Conservation (phyloP, 35 echinoderm and acorn worm genomes). For the Ophioderma brevispina region DNA sequence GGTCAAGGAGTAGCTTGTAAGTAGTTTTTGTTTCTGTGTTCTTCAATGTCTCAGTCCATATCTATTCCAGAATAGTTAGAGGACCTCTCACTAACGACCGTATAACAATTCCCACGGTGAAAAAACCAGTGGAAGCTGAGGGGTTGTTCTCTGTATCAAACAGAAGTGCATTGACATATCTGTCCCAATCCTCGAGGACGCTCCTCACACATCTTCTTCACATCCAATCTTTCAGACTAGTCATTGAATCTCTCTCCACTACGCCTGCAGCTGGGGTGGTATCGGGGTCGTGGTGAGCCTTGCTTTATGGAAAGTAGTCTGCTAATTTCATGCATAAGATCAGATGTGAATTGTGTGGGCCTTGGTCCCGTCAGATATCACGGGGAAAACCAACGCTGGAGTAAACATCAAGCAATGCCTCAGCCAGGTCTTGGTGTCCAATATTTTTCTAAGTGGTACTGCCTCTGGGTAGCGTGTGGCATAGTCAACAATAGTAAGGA, state of each 20-base stretch:
- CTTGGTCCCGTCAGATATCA: slow-evolving; percentile 61
- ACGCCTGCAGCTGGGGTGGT: slow-evolving; percentile 73
- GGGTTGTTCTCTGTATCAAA: slow-evolving; percentile 62
- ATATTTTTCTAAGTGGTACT: slow-evolving; percentile 33
- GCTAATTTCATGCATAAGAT: slow-evolving; percentile 61
- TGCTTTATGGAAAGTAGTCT: slow-evolving; percentile 51
- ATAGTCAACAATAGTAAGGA: slow-evolving; percentile 70
- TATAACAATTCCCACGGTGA: slow-evolving; percentile 76
- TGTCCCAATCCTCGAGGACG: slow-evolving; percentile 56
- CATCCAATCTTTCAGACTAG: slow-evolving; percentile 38
- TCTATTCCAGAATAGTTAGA: slow-evolving; percentile 27
- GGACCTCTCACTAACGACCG: slow-evolving; percentile 47
- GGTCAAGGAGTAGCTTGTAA: slow-evolving; percentile 63
- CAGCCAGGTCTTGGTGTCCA: slow-evolving; percentile 57
- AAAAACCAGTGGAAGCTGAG: slow-evolving; percentile 25
- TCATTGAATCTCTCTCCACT: slow-evolving; percentile 57
- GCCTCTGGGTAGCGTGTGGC: slow-evolving; percentile 74
- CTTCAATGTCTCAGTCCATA: slow-evolving; percentile 40
- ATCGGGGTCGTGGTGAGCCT: slow-evolving; percentile 61
- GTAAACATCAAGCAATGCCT: slow-evolving; percentile 71
- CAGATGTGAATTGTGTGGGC: slow-evolving; percentile 65
- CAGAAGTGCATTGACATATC: slow-evolving; percentile 9
- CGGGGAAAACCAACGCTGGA: slow-evolving; percentile 47
- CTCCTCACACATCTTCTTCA: slow-evolving; percentile 41
- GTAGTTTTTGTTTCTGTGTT: slow-evolving; percentile 50